A percentile compares a stretch with the other conserved stretches of the same genome.
Conservation (phyloP, 2,888 invertebrate species). For the Ctenicera cuprea region DNA sequence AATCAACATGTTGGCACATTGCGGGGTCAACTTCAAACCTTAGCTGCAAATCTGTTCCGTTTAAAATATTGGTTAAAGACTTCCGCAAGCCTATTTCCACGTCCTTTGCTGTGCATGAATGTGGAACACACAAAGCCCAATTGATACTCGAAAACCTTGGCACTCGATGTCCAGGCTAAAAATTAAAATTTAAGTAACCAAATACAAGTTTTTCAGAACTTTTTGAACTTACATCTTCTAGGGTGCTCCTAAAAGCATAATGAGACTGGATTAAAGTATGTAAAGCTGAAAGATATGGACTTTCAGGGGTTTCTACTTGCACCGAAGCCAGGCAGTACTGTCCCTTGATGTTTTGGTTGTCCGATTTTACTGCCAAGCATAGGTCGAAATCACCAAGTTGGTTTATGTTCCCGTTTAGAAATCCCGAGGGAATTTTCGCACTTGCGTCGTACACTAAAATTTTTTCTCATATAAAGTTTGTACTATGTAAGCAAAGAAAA, state of each 20-base stretch:
- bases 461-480: no score
- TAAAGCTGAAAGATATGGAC: slow-evolving; percentile 73
- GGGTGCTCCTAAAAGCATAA: slow-evolving; percentile 78
- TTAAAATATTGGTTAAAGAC: slow-evolving; percentile 72
- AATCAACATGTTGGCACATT: slow-evolving; percentile 76
- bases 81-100: slow-evolving; percentile 76
- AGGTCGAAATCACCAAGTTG: slow-evolving; percentile 71
- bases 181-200: slow-evolving; percentile 19
- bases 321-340: slow-evolving; percentile 81
- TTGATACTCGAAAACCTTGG: slow-evolving; percentile 80
- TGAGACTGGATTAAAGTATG: slow-evolving; percentile 78
- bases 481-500: neutral
- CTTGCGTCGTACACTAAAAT: slow-evolving; percentile 71
- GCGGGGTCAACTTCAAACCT: slow-evolving; percentile 76
- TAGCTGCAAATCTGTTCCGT: slow-evolving; percentile 75
- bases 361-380: slow-evolving; percentile 64
- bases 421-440: slow-evolving; percentile 70
- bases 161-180: slow-evolving; percentile 82
- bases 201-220: no score
- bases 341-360: slow-evolving; percentile 72
- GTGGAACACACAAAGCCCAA: slow-evolving; percentile 82
- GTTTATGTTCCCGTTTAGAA: slow-evolving; percentile 70
- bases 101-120: slow-evolving; percentile 76
- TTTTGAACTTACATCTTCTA: slow-evolving; percentile 78
- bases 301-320: slow-evolving; percentile 75